Percentiles rank a stretch among this genome's conserved stretches.
phyloP scores from a whole-genome alignment of 2,113 vertebrate species.

The Festucalex cinctus region DNA sequence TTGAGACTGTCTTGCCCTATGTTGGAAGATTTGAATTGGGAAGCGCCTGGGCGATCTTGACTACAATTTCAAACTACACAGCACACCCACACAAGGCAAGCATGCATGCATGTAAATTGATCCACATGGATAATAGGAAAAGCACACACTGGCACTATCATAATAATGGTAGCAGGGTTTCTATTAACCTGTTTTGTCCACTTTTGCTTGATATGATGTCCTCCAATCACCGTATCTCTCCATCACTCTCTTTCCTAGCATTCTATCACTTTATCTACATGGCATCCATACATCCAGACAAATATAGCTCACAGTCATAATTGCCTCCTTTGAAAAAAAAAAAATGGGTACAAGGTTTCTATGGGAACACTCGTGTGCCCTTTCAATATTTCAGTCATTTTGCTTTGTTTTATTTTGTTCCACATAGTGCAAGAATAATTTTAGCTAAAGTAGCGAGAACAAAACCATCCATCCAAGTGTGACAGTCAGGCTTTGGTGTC shows the following conservation, averaged over 20 bases:
- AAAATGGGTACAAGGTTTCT: conserved; percentile 3
- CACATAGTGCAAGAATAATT: conserved; percentile 24
- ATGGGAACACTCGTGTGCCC: not conserved
- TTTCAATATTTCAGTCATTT: conserved; percentile 22
- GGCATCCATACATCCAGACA: not conserved
- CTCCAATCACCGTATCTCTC: not conserved
- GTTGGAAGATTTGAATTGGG: conserved; percentile 48
- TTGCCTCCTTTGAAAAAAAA: conserved; percentile 2
- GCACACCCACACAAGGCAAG: conserved; percentile 23
- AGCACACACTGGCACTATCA: conserved; percentile 34
- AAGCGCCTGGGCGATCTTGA: conserved; percentile 27
- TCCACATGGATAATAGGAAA: conserved; percentile 43
- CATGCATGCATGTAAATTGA: conserved; percentile 42
- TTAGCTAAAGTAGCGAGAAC: conserved; percentile 18
- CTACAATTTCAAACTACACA: conserved; percentile 33
- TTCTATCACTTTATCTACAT: not conserved
- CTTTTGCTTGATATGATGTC: conserved; percentile 5
- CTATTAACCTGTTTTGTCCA: conserved; percentile 25
- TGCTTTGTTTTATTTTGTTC: conserved; percentile 13
- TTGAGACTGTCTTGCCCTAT: conserved; percentile 24
- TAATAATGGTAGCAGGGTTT: conserved; percentile 34
- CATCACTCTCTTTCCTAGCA: not conserved
- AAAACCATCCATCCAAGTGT: conserved; percentile 34
- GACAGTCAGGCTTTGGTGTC: conserved; percentile 23
- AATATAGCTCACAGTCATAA: not conserved